phyloP scores from a whole-genome alignment of 1,140 invertebrate species.

The Drosophila repleta region DNA sequence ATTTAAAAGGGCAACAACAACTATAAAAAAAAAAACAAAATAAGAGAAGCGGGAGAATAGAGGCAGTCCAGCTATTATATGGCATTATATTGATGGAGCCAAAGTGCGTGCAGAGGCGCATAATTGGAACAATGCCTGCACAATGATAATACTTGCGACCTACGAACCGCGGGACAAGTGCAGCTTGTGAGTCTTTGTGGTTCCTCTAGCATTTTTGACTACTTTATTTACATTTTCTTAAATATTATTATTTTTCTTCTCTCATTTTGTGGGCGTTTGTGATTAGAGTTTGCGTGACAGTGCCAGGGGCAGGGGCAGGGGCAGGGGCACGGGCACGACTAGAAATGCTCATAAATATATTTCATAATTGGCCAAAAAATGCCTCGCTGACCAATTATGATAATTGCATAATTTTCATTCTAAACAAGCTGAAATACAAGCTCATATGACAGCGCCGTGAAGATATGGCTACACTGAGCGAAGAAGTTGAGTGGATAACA shows the following conservation, averaged over 20 bases:
- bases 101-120: constrained; percentile 76
- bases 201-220: constrained; percentile 14
- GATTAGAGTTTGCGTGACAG: constrained; percentile 62
- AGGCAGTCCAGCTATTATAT: constrained; percentile 64
- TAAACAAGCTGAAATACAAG: constrained; percentile 73
- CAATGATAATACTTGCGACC: constrained; percentile 57
- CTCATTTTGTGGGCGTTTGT: constrained; percentile 27
- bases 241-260: constrained; percentile 1
- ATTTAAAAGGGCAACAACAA: constrained; percentile 69
- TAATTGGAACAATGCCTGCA: constrained; percentile 74
- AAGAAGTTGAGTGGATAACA: constrained; percentile 5
- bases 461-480: constrained; percentile 48
- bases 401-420: constrained; percentile 80
- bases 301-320: constrained; percentile 19
- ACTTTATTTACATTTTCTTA: constrained; percentile 41
- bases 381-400: constrained; percentile 73
- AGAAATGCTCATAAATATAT: constrained; percentile 61
- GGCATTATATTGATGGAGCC: constrained; percentile 60
- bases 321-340: constrained; percentile 16
- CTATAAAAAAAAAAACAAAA: constrained; percentile 25
- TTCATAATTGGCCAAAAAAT: constrained; percentile 75
- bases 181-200: constrained; percentile 4
- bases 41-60: constrained; percentile 27
- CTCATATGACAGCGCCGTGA: constrained; percentile 66
- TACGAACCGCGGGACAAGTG: constrained; percentile 51